phyloP scores from a whole-genome alignment of 2,113 vertebrate species.

The Hirundichthys speculiger region DNA sequence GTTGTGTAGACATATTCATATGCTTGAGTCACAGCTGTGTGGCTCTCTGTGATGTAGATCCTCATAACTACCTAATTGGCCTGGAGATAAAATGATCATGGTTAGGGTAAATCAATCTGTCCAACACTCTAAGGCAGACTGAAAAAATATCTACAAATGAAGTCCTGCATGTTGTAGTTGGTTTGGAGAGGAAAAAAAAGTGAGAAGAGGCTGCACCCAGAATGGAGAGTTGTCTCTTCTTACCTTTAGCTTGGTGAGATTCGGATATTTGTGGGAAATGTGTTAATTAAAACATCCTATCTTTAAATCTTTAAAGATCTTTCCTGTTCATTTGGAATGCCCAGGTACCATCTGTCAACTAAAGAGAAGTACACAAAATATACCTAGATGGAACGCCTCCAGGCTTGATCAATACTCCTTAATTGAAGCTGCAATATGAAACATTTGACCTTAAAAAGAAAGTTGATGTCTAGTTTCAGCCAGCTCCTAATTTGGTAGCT shows the following conservation, averaged over 20 bases:
- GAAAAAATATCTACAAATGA: conserved; percentile 33
- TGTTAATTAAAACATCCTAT: conserved; percentile 42
- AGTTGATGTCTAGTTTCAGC: neutral
- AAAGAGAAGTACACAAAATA: conserved; percentile 4
- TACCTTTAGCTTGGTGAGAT: conserved; percentile 12
- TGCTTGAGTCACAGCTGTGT: conserved; percentile 28
- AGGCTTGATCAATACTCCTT: conserved; percentile 28
- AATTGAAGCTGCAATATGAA: conserved; percentile 14
- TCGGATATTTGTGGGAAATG: conserved; percentile 20
- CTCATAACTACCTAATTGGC: conserved; percentile 76
- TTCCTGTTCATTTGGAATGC: conserved; percentile 25
- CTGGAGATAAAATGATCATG: conserved; percentile 72
- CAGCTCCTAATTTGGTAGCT: too few relatives aligned
- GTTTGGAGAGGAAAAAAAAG: conserved; percentile 10
- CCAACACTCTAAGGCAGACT: conserved; percentile 37
- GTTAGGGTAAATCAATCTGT: conserved; percentile 62
- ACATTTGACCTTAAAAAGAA: conserved; percentile 14
- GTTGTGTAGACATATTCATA: neutral
- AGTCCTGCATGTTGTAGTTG: conserved; percentile 9
- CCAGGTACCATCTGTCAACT: conserved; percentile 25
- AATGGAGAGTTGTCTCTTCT: conserved; percentile 28
- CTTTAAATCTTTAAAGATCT: conserved; percentile 14
- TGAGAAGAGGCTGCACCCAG: conserved; percentile 11
- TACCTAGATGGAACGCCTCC: neutral
- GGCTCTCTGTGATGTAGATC: conserved; percentile 71